These are phyloP conservation scores for Drosophila sp. DNA, from an alignment of 1,140 invertebrate genomes.

Conservation along the genomic window DNA sequence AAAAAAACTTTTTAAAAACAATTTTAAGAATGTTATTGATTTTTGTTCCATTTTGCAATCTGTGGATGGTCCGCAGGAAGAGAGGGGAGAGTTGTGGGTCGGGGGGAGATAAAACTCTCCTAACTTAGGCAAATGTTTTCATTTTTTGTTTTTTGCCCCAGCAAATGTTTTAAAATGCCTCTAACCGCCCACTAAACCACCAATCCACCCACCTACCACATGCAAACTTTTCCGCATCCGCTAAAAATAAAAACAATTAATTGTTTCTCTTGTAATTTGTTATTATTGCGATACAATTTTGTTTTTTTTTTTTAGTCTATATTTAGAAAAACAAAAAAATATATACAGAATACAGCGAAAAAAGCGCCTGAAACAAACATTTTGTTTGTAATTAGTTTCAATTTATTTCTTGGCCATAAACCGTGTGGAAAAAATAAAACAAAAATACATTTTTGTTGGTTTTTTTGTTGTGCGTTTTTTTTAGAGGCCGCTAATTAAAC, in stretches of 20 bases:
- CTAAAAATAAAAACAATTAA: slow-evolving; percentile 16
- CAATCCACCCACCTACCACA: not conserved
- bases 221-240: slow-evolving; percentile 10
- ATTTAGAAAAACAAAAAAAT: slow-evolving; percentile 10
- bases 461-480: not conserved
- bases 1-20: too few relatives aligned
- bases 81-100: too few relatives aligned
- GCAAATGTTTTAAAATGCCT: too few relatives aligned
- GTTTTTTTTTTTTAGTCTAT: not conserved
- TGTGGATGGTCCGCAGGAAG: too few relatives aligned
- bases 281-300: slow-evolving; percentile 16
- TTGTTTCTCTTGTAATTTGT: slow-evolving; percentile 12
- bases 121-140: not conserved
- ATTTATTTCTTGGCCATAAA: slow-evolving; percentile 22
- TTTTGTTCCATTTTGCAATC: not conserved
- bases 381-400: slow-evolving; percentile 39
- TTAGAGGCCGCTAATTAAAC: slow-evolving; percentile 21
- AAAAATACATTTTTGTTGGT: not conserved
- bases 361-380: slow-evolving; percentile 10
- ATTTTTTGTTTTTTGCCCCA: not conserved
- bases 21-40: too few relatives aligned
- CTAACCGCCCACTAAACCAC: not conserved
- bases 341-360: not conserved
- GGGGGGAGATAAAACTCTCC: not conserved
- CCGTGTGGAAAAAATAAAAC: not conserved